Percentiles rank a stretch among this genome's conserved stretches.
Conservation (phyloP, 2,113 vertebrate genomes). For the Tachuris rubrigastra region DNA sequence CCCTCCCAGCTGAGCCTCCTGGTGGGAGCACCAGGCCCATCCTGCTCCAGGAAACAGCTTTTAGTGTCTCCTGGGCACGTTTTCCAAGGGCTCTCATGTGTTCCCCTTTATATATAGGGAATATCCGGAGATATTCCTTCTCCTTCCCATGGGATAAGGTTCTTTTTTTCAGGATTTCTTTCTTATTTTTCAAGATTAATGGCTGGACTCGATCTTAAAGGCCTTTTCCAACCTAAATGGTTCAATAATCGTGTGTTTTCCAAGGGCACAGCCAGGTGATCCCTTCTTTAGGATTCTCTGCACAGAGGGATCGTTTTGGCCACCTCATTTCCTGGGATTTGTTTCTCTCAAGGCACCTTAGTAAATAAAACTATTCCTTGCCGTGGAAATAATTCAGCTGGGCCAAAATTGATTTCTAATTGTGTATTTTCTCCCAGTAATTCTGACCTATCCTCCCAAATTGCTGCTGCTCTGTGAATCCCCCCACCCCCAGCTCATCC, state of each 20-base stretch:
- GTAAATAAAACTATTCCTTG: rapidly evolving
- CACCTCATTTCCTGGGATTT: not conserved
- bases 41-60: not conserved
- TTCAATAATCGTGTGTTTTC: too few relatives aligned
- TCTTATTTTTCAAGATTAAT: too few relatives aligned
- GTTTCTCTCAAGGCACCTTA: not conserved
- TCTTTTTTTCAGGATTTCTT: too few relatives aligned
- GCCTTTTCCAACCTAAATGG: too few relatives aligned
- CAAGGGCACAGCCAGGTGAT: not conserved
- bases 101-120: too few relatives aligned
- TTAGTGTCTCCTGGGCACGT: not conserved
- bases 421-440: rapidly evolving
- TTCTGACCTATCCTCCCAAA: rapidly evolving
- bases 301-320: rapidly evolving
- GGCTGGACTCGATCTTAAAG: too few relatives aligned
- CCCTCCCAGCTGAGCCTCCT: rapidly evolving
- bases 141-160: too few relatives aligned
- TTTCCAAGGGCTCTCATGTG: rapidly evolving
- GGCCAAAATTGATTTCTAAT: not conserved
- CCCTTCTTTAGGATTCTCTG: not conserved
- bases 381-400: rapidly evolving
- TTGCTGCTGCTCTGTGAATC: not conserved
- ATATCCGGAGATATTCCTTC: too few relatives aligned
- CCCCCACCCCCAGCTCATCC: too few relatives aligned
- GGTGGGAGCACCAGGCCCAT: not conserved